A percentile compares a stretch with the other conserved stretches of the same genome.
Evolutionary conservation across 2,888 invertebrate species (phyloP).

Genomic region (Synanthedon andrenaeformis): DNA sequence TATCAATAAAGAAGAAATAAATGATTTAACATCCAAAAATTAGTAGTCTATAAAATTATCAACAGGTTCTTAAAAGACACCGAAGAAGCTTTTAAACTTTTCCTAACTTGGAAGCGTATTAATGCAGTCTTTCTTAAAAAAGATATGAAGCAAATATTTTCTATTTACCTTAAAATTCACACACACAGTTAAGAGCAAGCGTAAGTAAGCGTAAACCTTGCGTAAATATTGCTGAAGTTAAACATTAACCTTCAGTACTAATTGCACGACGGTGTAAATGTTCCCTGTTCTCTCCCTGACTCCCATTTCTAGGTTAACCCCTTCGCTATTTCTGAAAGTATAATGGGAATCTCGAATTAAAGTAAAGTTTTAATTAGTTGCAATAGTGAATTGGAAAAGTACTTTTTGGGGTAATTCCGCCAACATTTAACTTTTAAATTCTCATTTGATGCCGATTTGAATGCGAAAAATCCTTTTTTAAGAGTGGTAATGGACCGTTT

Average conservation of each 20-base stretch:
- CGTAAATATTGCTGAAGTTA: too few species aligned
- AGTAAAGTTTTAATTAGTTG: conserved; percentile 68
- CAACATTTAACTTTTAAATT: conserved; percentile 40
- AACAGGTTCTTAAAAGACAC: too few species aligned
- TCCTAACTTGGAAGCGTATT: too few species aligned
- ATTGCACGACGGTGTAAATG: conserved; percentile 18
- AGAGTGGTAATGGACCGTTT: not conserved
- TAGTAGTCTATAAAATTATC: too few species aligned
- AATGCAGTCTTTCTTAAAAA: too few species aligned
- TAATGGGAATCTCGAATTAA: conserved; percentile 61
- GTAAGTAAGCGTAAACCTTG: not conserved
- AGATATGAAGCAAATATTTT: too few species aligned
- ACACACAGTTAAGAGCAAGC: not conserved
- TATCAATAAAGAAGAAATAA: too few species aligned
- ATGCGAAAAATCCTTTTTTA: not conserved
- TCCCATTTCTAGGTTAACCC: conserved; percentile 36
- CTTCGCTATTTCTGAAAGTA: conserved; percentile 55
- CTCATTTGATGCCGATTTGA: not conserved
- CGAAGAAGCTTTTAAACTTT: too few species aligned
- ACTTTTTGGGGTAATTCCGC: conserved; percentile 22
- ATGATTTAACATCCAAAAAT: too few species aligned
- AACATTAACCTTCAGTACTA: not conserved
- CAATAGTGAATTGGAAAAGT: conserved; percentile 52
- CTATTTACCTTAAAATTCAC: too few species aligned
- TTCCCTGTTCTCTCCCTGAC: conserved; percentile 3